These are phyloP conservation scores for Cryptoblepharus egeriae DNA, from an alignment of 2,797 vertebrate genomes.

Conservation along the genomic window DNA sequence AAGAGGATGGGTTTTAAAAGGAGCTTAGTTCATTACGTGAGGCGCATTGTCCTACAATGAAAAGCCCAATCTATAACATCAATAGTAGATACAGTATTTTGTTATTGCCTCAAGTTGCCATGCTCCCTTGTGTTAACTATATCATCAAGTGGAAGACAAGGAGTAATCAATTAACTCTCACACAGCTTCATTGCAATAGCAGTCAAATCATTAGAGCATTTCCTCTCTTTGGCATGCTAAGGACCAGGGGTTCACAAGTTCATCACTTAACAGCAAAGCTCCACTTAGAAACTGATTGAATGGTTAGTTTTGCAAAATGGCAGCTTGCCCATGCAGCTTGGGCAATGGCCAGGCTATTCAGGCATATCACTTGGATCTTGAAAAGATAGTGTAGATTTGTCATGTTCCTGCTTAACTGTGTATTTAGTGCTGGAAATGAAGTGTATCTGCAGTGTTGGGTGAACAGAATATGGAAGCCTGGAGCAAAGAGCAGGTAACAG, in stretches of 20 bases:
- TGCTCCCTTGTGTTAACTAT: not conserved
- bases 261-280: slow-evolving; percentile 7
- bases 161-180: slow-evolving; percentile 25
- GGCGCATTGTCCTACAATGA: too few species aligned
- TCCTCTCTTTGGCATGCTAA: not conserved
- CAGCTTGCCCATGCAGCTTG: slow-evolving; percentile 6
- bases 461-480: not conserved
- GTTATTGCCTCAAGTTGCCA: not conserved
- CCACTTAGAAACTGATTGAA: slow-evolving; percentile 20
- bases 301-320: slow-evolving; percentile 16
- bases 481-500: not conserved
- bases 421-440: not conserved
- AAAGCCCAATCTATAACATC: slow-evolving; percentile 8
- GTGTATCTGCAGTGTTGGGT: not conserved
- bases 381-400: not conserved
- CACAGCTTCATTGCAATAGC: slow-evolving; percentile 1
- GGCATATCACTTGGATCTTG: not conserved
- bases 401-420: not conserved
- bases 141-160: not conserved
- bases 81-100: slow-evolving; percentile 11
- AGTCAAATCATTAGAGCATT: slow-evolving; percentile 5
- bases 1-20: not conserved
- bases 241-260: not conserved
- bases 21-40: not conserved
- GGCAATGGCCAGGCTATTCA: slow-evolving; percentile 3